Conservation (phyloP, 2,797 vertebrate species). For the Leptoclinus maculatus region DNA sequence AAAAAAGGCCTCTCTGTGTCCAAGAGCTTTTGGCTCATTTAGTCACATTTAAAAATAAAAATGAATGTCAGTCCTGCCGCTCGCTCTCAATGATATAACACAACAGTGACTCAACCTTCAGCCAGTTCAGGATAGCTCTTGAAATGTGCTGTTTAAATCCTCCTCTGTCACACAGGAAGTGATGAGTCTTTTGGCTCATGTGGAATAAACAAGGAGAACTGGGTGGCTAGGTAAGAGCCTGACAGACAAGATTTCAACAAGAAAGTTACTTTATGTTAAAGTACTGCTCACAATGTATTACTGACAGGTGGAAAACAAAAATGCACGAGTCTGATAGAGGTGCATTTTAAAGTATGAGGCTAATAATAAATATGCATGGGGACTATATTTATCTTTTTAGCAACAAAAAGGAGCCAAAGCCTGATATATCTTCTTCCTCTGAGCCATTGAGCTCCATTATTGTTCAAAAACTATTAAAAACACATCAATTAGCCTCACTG, state of each 20-base stretch:
- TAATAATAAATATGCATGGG: not conserved
- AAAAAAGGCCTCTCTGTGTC: constrained; percentile 22
- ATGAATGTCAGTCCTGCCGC: constrained; percentile 36
- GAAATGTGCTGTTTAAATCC: constrained; percentile 20
- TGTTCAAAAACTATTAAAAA: constrained; percentile 4
- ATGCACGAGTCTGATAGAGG: not conserved
- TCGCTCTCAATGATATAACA: constrained; percentile 28
- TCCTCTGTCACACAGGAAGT: constrained; percentile 49
- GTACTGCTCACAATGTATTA: not conserved
- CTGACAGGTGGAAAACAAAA: not conserved
- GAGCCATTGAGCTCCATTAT: not conserved
- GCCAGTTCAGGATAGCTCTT: constrained; percentile 18
- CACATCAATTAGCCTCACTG: not conserved
- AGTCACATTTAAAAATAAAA: constrained; percentile 25
- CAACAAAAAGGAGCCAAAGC: not conserved
- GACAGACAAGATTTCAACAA: not conserved
- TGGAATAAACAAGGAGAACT: not conserved
- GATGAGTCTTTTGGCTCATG: not conserved
- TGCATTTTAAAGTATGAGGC: not conserved
- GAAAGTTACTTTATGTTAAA: not conserved
- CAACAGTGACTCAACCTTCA: constrained; percentile 44
- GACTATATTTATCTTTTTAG: not conserved
- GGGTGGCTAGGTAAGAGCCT: not conserved
- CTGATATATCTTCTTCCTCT: not conserved
- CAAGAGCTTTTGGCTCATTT: constrained; percentile 26